Conservation (phyloP, 2,888 invertebrate species). For the Mactromeris polynyma region DNA sequence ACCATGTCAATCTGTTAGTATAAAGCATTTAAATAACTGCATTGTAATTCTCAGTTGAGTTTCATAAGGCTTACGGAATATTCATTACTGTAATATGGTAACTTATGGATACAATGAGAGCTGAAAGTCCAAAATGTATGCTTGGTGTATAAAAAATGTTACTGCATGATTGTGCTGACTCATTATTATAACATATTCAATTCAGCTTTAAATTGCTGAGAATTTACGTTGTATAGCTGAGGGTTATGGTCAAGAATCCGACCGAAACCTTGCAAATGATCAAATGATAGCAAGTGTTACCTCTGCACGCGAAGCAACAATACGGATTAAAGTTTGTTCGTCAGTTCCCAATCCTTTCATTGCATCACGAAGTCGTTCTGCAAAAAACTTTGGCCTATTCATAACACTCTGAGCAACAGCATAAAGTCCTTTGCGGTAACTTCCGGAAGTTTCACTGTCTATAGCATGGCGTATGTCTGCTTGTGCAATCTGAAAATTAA, state of each 20-base stretch:
- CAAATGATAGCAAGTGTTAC: conserved; percentile 52
- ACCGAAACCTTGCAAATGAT: too few relatives aligned
- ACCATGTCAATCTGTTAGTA: conserved; percentile 85
- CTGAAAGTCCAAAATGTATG: too few relatives aligned
- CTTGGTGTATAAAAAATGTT: too few relatives aligned
- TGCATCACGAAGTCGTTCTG: conserved; percentile 80
- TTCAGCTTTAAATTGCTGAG: too few relatives aligned
- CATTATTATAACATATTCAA: too few relatives aligned
- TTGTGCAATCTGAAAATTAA: conserved; percentile 77
- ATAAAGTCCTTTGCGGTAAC: conserved; percentile 81
- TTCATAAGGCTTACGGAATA: too few relatives aligned
- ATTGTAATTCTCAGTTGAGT: too few relatives aligned
- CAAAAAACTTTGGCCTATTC: conserved; percentile 85
- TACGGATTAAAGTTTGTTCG: conserved; percentile 82
- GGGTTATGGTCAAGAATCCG: too few relatives aligned
- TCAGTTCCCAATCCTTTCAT: conserved; percentile 84
- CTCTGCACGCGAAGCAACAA: conserved; percentile 83
- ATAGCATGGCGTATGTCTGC: conserved; percentile 84
- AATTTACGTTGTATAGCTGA: too few relatives aligned
- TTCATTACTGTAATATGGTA: too few relatives aligned
- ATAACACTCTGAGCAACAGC: conserved; percentile 82
- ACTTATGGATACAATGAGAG: too few relatives aligned
- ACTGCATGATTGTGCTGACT: too few relatives aligned
- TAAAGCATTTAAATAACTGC: neutral
- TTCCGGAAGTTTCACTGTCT: conserved; percentile 85